Base-by-base conservation (phyloP, 2,797 vertebrate genomes). In the Bradypodion pumilum region DNA sequence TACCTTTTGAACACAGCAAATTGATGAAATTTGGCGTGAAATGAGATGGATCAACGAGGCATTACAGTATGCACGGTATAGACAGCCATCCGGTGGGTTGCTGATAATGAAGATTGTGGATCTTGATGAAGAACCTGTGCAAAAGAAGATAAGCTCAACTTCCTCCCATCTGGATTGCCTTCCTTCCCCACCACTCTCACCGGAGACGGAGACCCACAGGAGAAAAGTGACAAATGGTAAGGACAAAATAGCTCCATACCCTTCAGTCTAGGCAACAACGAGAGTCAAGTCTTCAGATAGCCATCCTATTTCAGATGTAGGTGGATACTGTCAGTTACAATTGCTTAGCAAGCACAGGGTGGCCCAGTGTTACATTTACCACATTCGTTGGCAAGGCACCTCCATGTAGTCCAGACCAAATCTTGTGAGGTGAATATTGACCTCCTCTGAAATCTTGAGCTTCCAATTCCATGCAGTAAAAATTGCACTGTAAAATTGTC, bases 11-110 rank as follows among this genome's bases (percentile, higher is more conserved):
- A 65, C 80, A 83, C 87, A 98, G 97, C 97, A 98, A 96, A 96
- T 95, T 85, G 97, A 98, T 92, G 97, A 97, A 94, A 96, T 97
- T 80, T 97, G 97, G 97, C 96, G 95, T 86, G 97, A 97, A 90
- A 95, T 96, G 93, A 96, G 97, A 46, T 99, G 98, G 98, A 97
- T 99, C 85, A 98, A 97, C 2, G 98, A 99, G 81, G 98, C 97
- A 1, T 95, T 99, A 78, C 98, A 99, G 94, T 98, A 96, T 35
- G 98, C 98, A 3, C 97, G 98, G 82, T 98, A 98, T 95, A 98
- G 97, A 88, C 98, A 98, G 85, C 96, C 98, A 0, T 93, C 94
- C 13, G 96, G 97, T 40, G 97, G 97, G 59, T 95, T 98, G 8
- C 95, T 95, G 6, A 93, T 99, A 90, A 94, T 91, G 66, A 97